Evolutionary conservation across 1,140 invertebrate genomes (phyloP).

Genomic region (Drosophila parvula): DNA sequence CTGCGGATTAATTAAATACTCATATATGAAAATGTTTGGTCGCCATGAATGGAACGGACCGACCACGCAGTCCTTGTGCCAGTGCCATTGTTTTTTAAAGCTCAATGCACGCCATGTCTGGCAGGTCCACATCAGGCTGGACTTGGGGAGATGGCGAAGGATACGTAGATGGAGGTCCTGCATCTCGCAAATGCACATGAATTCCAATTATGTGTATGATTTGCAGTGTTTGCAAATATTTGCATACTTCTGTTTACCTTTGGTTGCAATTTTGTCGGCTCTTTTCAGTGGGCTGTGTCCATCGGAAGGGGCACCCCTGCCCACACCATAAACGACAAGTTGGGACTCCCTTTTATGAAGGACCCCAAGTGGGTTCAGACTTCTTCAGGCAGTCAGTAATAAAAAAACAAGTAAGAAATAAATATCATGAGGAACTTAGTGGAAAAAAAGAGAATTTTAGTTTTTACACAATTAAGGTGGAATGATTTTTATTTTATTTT

Average conservation of each 20-base stretch:
- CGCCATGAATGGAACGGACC: constrained; percentile 40
- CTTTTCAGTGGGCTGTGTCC: constrained; percentile 41
- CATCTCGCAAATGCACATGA: constrained; percentile 48
- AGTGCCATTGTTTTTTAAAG: constrained; percentile 75
- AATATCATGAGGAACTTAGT: no score
- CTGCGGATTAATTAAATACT: constrained; percentile 81
- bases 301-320: background rate
- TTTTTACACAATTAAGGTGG: no score
- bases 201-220: constrained; percentile 80
- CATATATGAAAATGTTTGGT: constrained; percentile 75
- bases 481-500: no score
- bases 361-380: background rate
- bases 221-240: constrained; percentile 75
- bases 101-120: constrained; percentile 62
- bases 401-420: no score
- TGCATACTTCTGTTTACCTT: constrained; percentile 70
- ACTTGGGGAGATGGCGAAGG: background rate
- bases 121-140: constrained; percentile 7
- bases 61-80: constrained; percentile 32
- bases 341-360: background rate
- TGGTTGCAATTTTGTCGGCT: constrained; percentile 72
- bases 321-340: background rate
- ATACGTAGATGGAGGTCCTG: background rate
- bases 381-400: no score
- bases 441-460: no score